Conservation (phyloP, 2,113 vertebrate species). For the Passer montanus region DNA sequence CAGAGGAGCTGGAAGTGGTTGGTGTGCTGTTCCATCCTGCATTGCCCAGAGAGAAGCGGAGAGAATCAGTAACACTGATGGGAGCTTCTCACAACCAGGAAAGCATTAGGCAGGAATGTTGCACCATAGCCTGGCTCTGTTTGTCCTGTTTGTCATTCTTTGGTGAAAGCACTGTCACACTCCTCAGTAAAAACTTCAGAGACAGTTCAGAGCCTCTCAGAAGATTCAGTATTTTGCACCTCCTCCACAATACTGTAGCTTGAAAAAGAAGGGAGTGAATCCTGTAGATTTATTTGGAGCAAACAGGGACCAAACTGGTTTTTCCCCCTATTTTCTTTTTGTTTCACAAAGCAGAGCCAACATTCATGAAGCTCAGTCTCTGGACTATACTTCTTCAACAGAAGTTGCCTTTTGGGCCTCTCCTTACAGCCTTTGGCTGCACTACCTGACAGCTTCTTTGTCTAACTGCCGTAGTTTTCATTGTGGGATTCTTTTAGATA, state of each 20-base stretch:
- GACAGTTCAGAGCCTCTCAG: neutral
- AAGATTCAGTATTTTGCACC: neutral
- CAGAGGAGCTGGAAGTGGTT: neutral
- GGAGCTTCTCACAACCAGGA: neutral
- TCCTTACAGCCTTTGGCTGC: neutral
- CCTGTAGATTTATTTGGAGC: neutral
- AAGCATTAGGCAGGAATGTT: neutral
- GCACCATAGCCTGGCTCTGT: neutral
- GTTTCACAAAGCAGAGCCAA: neutral
- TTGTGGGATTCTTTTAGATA: neutral
- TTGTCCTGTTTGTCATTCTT: neutral
- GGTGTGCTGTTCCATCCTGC: neutral
- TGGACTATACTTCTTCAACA: neutral
- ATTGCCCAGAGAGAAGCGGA: neutral
- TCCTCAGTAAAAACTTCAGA: neutral
- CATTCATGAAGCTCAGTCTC: neutral
- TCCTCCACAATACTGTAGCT: neutral
- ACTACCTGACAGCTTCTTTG: neutral
- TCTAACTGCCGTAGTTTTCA: neutral
- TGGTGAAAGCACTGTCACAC: neutral
- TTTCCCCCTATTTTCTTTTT: neutral
- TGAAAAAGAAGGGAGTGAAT: neutral
- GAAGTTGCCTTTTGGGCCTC: neutral
- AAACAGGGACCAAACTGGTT: neutral
- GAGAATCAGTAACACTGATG: neutral